Base-by-base conservation (phyloP, 2,888 invertebrate species). In the Dynastes tityus region DNA sequence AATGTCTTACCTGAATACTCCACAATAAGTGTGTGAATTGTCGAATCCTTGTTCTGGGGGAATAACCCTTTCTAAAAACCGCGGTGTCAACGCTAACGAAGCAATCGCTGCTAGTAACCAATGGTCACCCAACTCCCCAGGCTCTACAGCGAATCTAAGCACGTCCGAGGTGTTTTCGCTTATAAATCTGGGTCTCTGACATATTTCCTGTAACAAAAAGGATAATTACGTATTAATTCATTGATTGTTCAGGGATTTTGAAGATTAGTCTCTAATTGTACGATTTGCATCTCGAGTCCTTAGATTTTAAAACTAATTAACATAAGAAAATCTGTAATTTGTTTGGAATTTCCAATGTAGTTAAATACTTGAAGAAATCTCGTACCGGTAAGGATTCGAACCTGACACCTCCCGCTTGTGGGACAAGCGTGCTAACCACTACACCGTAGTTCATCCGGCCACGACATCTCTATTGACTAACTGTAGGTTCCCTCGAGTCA, bases 11-110 rank as follows among this genome's bases (percentile, higher is more conserved):
- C 93, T 91, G 88, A 94, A 94, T 81, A 92, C 90, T 78, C 94
- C 94, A 83, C 91, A 91, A 88, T 94, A 94, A 2, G 88, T 87
- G 80, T 88, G 87, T 0, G 89, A 88, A 80, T 89, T 89, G 83
- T 92, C 92, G 88, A 94, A 94, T 83, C 90, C 91, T 85, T 93
- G 93, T 82, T 92, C 92, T 16, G 92, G 91, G 27, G 94, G 94
- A 80, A 92, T 92, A 40, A 92, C 93, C 84, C 94, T 89, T 84
- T 92, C 93, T 82, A 94, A 89, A 86, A 94, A 92, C 77, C 92
- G 90, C 67, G 94, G 94, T 67, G 94, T 92, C 77, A 91, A 89
- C 73, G 93, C 92, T 81, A 94, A 89, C 78, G 93, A 93, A 22
- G 93, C 92, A 1, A 93, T 91, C 27, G 94, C 94, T 11, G 92